These are phyloP conservation scores for Sitophilus oryzae DNA, from an alignment of 1,140 invertebrate species.

Conservation along the genomic window DNA sequence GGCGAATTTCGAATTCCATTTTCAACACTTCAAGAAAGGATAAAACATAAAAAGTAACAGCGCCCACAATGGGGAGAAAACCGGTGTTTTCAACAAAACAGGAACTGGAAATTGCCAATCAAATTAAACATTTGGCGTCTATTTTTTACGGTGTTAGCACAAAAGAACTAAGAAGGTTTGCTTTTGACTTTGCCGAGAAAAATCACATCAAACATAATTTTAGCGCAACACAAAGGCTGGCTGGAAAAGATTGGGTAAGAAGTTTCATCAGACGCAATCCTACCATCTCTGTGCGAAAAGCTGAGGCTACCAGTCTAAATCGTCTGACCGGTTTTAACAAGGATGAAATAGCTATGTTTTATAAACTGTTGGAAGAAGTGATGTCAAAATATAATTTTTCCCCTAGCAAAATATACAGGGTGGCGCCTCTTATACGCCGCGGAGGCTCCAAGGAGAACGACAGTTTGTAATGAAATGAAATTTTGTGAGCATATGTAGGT, in stretches of 20 bases:
- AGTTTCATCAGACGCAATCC: conserved; percentile 13
- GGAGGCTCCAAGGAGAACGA: no score
- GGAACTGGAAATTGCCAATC: conserved; percentile 36
- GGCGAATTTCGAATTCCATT: conserved; percentile 19
- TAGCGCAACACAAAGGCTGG: conserved; percentile 23
- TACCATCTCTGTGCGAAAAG: conserved; percentile 29
- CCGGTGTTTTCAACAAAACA: conserved; percentile 33
- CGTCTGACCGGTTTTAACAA: conserved; percentile 29
- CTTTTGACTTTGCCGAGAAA: conserved; percentile 20
- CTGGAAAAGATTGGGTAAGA: conserved; percentile 24
- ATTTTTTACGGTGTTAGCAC: conserved; percentile 20
- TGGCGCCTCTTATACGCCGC: no score
- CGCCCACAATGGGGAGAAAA: conserved; percentile 32
- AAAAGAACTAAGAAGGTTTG: conserved; percentile 14
- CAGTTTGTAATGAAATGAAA: no score
- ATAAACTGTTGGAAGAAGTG: conserved; percentile 16
- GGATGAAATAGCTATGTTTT: conserved; percentile 28
- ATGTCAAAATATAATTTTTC: conserved; percentile 36
- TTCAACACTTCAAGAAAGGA: conserved; percentile 14
- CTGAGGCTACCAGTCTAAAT: conserved; percentile 31
- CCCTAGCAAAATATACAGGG: conserved; percentile 21
- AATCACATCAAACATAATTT: conserved; percentile 25
- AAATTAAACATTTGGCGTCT: conserved; percentile 19
- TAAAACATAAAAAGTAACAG: conserved; percentile 20
- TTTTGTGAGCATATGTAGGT: no score